Percentiles rank a stretch among this genome's conserved stretches.
These are phyloP conservation scores for Lepus townsendii DNA, from an alignment of 2,797 vertebrate genomes.

Conservation along the genomic window DNA sequence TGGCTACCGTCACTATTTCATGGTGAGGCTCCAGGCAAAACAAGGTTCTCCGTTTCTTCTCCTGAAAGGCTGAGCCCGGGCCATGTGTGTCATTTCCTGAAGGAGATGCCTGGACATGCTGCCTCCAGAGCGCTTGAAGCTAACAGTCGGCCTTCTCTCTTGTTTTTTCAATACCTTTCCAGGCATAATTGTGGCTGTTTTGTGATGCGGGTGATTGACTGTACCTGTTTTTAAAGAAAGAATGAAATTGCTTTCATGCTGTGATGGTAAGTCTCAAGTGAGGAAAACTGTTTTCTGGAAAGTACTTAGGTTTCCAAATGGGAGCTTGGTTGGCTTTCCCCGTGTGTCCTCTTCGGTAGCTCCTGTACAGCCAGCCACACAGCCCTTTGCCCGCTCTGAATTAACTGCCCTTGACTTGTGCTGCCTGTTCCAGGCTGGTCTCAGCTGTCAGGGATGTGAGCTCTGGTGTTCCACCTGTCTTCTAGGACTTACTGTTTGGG, in stretches of 20 bases:
- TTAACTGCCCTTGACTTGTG: accelerated
- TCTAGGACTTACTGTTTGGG: neutral
- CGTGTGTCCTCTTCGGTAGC: neutral
- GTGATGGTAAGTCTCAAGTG: constrained; percentile 36
- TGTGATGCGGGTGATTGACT: neutral
- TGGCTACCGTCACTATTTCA: neutral
- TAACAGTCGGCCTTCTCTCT: neutral
- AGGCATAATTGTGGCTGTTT: neutral
- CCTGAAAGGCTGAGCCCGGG: neutral
- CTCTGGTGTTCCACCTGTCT: neutral
- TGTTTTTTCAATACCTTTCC: neutral
- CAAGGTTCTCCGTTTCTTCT: neutral
- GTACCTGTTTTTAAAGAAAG: constrained; percentile 39
- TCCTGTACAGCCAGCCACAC: neutral
- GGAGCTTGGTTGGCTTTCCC: neutral
- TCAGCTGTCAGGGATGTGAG: neutral
- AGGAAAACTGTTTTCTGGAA: neutral
- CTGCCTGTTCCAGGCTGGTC: no score
- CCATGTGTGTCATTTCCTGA: neutral
- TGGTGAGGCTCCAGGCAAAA: neutral
- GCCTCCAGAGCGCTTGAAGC: neutral
- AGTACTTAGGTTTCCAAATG: neutral
- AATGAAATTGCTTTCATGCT: constrained; percentile 23
- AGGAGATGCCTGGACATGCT: neutral
- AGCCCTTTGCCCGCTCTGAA: neutral